Conservation (phyloP, 2,113 vertebrate species). For the Felis chaus region DNA sequence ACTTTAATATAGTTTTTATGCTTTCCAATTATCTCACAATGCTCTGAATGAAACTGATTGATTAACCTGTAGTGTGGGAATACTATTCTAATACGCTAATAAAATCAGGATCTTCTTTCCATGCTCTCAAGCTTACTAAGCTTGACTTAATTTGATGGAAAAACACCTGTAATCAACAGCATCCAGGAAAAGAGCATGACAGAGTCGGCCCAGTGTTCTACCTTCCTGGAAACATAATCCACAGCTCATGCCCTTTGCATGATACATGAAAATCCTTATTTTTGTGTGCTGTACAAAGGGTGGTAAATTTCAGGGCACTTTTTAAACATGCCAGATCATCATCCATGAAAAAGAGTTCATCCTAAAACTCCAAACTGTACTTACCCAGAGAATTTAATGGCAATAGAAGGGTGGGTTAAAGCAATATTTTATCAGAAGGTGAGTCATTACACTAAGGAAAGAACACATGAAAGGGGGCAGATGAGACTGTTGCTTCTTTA, state of each 20-base stretch:
- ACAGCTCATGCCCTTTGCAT: neutral
- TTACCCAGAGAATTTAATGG: neutral
- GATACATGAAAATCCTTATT: neutral
- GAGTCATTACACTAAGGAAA: neutral
- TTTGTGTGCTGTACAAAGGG: neutral
- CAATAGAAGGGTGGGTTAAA: neutral
- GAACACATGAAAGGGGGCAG: neutral
- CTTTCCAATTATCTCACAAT: neutral
- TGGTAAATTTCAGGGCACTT: neutral
- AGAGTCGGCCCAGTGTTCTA: neutral
- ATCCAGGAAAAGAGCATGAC: neutral
- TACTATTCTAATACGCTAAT: neutral
- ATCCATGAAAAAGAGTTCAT: neutral
- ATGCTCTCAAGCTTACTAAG: neutral
- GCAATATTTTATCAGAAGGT: neutral
- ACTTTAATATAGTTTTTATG: neutral
- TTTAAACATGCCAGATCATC: neutral
- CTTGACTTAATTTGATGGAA: neutral
- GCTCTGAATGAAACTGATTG: neutral
- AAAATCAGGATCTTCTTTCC: neutral
- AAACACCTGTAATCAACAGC: neutral
- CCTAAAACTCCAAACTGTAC: neutral
- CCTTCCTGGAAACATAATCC: neutral
- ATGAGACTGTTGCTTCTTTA: neutral
- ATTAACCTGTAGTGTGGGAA: neutral